phyloP scores from a whole-genome alignment of 2,888 invertebrate genomes.

The Ptycholaimellus sp. region DNA sequence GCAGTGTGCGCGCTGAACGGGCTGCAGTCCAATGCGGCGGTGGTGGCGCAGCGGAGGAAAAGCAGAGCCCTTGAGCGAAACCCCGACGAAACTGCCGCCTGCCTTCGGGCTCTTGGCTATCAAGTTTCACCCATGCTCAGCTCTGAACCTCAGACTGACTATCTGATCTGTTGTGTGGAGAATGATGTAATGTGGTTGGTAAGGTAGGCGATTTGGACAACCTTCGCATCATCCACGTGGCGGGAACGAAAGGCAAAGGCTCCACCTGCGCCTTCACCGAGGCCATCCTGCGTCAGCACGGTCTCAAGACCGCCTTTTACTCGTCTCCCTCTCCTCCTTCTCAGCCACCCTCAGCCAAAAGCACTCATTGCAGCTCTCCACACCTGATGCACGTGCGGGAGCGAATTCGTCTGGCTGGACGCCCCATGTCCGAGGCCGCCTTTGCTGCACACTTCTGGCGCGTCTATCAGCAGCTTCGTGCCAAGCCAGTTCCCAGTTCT shows the following conservation, averaged over 20 bases:
- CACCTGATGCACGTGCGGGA: slow-evolving; percentile 75
- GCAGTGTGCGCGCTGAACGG: too few species aligned
- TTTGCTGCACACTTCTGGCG: slow-evolving; percentile 61
- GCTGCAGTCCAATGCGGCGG: too few species aligned
- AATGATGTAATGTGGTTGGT: too few species aligned
- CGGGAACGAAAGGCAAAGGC: slow-evolving; percentile 88
- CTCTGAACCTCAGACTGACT: too few species aligned
- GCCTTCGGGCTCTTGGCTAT: too few species aligned
- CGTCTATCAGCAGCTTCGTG: slow-evolving; percentile 35
- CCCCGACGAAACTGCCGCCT: too few species aligned
- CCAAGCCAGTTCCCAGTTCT: not conserved
- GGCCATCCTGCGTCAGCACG: slow-evolving; percentile 55
- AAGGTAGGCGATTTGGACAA: slow-evolving; percentile 14
- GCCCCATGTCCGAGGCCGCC: slow-evolving; percentile 43
- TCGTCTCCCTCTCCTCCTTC: slow-evolving; percentile 9
- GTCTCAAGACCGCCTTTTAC: slow-evolving; percentile 69
- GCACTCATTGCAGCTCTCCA: slow-evolving; percentile 46
- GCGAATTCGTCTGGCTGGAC: slow-evolving; percentile 62
- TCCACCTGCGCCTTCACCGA: slow-evolving; percentile 82
- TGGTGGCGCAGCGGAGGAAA: too few species aligned
- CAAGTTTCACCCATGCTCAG: too few species aligned
- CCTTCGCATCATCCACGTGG: slow-evolving; percentile 61
- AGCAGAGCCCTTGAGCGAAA: too few species aligned
- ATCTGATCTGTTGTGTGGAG: too few species aligned
- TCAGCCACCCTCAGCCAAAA: not conserved